Conservation (phyloP, 2,888 invertebrate species). For the Galerucella calmariensis region DNA sequence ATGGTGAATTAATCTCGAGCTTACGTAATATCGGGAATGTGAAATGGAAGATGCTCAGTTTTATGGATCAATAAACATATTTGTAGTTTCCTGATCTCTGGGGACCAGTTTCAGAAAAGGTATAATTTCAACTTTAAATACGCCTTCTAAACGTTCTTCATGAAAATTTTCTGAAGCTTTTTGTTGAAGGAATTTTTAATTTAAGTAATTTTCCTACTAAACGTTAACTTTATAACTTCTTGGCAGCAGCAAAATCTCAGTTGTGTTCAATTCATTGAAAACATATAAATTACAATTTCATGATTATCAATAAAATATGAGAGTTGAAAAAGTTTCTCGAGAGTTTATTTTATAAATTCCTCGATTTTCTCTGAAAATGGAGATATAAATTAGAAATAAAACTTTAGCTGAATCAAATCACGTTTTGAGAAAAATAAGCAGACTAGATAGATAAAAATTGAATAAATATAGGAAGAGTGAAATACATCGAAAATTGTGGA, state of each 20-base stretch:
- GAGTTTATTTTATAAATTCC: neutral
- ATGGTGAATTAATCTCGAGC: constrained; percentile 35
- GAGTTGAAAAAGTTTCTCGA: neutral
- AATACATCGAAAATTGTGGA: too few relatives aligned
- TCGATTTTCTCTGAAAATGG: neutral
- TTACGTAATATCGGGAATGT: constrained; percentile 31
- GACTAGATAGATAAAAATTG: too few relatives aligned
- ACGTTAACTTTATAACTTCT: neutral
- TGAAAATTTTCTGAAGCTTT: neutral
- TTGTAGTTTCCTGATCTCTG: constrained; percentile 23
- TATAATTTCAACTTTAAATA: constrained; percentile 8
- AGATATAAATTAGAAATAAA: neutral
- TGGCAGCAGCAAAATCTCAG: neutral
- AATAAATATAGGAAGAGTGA: too few relatives aligned
- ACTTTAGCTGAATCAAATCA: neutral
- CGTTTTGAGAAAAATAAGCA: too few relatives aligned
- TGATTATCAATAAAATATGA: neutral
- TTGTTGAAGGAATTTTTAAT: neutral
- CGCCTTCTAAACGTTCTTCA: constrained; percentile 4
- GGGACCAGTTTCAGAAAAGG: constrained; percentile 2
- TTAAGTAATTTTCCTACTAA: neutral
- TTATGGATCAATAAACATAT: constrained; percentile 31
- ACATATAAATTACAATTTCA: neutral
- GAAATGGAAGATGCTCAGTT: constrained; percentile 28
- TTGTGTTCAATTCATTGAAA: too few relatives aligned